Base-by-base conservation (phyloP, 2,113 vertebrate genomes). In the Machaerirhynchus nigripectus region DNA sequence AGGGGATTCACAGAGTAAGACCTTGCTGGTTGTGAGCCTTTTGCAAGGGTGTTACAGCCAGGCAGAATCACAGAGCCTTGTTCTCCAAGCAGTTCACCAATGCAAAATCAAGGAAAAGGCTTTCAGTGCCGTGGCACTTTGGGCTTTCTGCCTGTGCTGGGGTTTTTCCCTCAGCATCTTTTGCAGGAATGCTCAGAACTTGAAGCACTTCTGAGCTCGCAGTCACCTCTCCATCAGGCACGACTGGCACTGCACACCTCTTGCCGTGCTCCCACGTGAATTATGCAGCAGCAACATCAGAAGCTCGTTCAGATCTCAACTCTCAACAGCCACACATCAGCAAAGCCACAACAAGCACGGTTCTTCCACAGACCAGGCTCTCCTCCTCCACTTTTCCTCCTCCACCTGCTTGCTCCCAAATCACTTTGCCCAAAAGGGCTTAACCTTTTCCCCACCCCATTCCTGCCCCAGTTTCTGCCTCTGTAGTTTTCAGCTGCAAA, bases 91-190 rank as follows among this genome's bases (percentile, higher is more conserved):
- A 65, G 61, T 47, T 92, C 35, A 75, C 12, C 39, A 65, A 12
- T 9, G 8, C 12, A 84, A 77, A 64, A 53, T 37, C 23, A 40
- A 14, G 49, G 23, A 24, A 71, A 26, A 37, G 10, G 23, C 4
- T 31, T 30, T 46, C 75, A 78, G 47, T 60, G 53, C 19, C 0
- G 0, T 22, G 57, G 52, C 24, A 27, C 21, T 70, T 35, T 0
- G 27, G 21, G 14, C 47, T 87, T 81, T 52, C 40, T 65, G 15
- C 27, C 64, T 46, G 13, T 6, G 28, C 13, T 57, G n/a, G 19
- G 9, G 0, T 24, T 69, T 82, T 39, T 65, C 16, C 59, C 27
- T 59, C 33, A 19, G 52, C 65, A 53, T 15, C 33, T 75, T 69
- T 37, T 44, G 13, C 40, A 75, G 93, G 50, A 77, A 40, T 19